A percentile compares a stretch with the other conserved stretches of the same genome.
These are phyloP conservation scores for Paratilapia polleni DNA, from an alignment of 2,113 vertebrate species.

Conservation along the genomic window DNA sequence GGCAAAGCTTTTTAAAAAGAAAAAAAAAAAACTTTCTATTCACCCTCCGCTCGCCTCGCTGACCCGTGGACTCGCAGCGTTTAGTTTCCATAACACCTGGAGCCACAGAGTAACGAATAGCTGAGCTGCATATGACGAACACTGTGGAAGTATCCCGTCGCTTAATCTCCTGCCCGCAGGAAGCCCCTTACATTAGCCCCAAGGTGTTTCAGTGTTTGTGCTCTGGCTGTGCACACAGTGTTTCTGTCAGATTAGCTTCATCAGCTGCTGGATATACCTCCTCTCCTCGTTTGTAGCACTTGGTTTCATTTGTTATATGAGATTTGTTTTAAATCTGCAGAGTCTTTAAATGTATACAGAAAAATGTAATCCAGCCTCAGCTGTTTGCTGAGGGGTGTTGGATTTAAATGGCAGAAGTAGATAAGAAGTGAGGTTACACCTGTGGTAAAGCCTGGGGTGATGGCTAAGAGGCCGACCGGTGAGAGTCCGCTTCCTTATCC, in stretches of 20 bases:
- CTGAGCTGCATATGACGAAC: neutral
- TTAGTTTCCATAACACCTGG: neutral
- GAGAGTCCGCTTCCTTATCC: conserved; percentile 5
- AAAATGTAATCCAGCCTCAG: neutral
- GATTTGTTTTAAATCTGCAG: neutral
- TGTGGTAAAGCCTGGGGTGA: neutral
- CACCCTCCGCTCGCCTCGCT: neutral
- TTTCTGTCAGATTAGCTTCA: neutral
- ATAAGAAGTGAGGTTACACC: neutral
- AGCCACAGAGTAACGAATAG: neutral
- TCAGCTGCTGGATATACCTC: neutral
- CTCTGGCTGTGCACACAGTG: neutral
- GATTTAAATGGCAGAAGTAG: neutral
- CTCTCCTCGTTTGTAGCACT: neutral
- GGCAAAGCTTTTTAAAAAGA: neutral
- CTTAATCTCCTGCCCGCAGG: neutral
- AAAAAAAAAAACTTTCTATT: fast-evolving
- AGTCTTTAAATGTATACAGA: neutral
- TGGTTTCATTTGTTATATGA: neutral
- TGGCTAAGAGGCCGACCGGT: neutral
- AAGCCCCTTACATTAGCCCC: neutral
- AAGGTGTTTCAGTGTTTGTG: neutral
- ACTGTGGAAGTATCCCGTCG: neutral
- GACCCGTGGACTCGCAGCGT: conserved; percentile 9
- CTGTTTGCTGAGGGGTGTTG: neutral